These are phyloP conservation scores for Ricordea florida DNA, from an alignment of 92 coral and sea anemone species.

Conservation along the genomic window DNA sequence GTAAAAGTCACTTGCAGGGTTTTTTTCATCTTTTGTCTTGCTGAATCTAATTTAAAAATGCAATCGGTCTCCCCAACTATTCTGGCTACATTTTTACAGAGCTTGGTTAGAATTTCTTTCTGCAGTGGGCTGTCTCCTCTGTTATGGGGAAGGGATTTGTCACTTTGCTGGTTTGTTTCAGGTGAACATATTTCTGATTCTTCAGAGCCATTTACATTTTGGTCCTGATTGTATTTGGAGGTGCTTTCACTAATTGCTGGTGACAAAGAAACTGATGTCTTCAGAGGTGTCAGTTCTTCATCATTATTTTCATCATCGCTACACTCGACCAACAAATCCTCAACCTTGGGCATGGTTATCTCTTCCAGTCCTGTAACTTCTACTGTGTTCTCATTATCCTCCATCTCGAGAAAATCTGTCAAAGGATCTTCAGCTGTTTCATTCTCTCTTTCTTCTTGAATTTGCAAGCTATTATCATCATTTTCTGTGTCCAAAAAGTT, in stretches of 20 bases:
- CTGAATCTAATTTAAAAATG: constrained; percentile 4
- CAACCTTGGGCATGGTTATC: background rate
- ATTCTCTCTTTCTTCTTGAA: background rate
- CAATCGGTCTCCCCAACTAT: constrained; percentile 19
- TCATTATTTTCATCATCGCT: background rate
- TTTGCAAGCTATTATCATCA: background rate
- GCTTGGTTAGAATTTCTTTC: background rate
- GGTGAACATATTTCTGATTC: no score
- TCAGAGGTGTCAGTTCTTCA: background rate
- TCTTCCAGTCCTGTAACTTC: constrained; percentile 5
- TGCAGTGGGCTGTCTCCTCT: background rate
- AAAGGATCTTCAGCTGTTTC: background rate
- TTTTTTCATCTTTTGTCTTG: constrained; percentile 15
- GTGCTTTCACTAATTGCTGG: no score
- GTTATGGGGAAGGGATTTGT: background rate
- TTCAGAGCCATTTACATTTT: no score
- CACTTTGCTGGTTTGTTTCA: no score
- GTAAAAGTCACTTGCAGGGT: constrained; percentile 3
- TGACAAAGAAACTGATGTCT: no score
- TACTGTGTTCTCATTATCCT: constrained; percentile 7
- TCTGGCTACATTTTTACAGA: constrained; percentile 17
- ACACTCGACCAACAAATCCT: background rate
- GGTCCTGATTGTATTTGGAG: background rate
- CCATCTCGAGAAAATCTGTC: background rate
- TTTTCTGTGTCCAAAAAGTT: constrained; percentile 10